Base-by-base conservation (phyloP, 2,888 invertebrate species). In the Sinodicranocentrus sp. region DNA sequence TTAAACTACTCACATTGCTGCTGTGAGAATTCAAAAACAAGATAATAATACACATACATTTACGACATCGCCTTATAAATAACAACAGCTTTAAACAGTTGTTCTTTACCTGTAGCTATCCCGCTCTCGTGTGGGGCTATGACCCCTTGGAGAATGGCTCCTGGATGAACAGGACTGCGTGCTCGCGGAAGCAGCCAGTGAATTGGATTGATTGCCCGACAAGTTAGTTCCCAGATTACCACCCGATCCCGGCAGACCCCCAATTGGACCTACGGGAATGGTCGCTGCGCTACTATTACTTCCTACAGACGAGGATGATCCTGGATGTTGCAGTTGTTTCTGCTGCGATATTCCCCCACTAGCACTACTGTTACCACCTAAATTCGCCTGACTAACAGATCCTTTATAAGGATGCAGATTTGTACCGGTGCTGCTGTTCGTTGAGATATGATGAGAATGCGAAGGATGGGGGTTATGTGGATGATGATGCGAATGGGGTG, bases 61-160 rank as follows among this genome's bases (percentile, higher is more conserved):
- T n/a, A n/a, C n/a, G n/a, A n/a, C n/a, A n/a, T n/a, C n/a, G n/a
- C n/a, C n/a, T n/a, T n/a, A n/a, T n/a, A n/a, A n/a, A n/a, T n/a
- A n/a, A n/a, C n/a, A n/a, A n/a, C n/a, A n/a, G n/a, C n/a, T n/a
- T n/a, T n/a, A n/a, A n/a, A n/a, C n/a, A n/a, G n/a, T n/a, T n/a
- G n/a, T n/a, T n/a, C n/a, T 21, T 89, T 92, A 96, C 96, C 96
- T 96, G 92, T 95, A 96, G 91, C 96, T 93, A 91, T 96, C 96
- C 89, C 96, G 93, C 91, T 96, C 96, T 89, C 95, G 93, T 89
- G 92, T 94, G 71, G 95, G 95, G 91, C 95, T 95, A 90, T 94
- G 95, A 82, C 94, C 94, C 89, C 95, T 93, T 19, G 96, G 95
- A 59, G 95, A 95, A 90, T 95, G 94, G 79, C 87, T 87, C 85